A percentile compares a stretch with the other conserved stretches of the same genome.
Evolutionary conservation across 1,140 invertebrate genomes (phyloP).

Genomic region (Saccostrea echinata): DNA sequence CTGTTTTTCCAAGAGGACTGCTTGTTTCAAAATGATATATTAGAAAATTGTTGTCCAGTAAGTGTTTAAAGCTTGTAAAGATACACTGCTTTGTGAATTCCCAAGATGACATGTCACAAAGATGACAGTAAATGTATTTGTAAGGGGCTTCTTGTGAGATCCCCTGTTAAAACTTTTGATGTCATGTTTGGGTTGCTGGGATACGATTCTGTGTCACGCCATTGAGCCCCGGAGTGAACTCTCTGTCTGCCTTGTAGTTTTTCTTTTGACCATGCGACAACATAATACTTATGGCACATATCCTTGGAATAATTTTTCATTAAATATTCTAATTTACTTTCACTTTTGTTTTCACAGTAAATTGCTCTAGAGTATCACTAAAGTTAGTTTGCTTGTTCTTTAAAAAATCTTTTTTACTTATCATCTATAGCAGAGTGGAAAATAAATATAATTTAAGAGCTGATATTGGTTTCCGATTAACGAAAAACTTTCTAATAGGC

Average conservation of each 20-base stretch:
- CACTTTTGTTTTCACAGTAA: not conserved
- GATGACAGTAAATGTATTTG: conserved; percentile 17
- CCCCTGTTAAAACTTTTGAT: conserved; percentile 4
- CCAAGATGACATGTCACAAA: conserved; percentile 27
- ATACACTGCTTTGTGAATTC: conserved; percentile 20
- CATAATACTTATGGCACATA: not conserved
- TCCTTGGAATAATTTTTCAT: too few species aligned
- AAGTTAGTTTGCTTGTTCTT: conserved; percentile 22
- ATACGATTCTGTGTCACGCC: not conserved
- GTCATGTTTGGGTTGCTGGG: conserved; percentile 16
- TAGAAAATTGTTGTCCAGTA: not conserved
- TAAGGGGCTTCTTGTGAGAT: conserved; percentile 5
- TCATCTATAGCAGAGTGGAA: not conserved
- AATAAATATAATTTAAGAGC: conserved; percentile 8
- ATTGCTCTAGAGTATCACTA: not conserved
- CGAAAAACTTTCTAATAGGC: not conserved
- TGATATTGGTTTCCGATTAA: not conserved
- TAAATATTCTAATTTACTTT: not conserved
- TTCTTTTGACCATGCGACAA: not conserved
- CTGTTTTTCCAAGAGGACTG: not conserved
- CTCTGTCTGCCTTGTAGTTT: not conserved
- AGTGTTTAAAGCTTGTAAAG: not conserved
- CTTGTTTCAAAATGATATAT: not conserved
- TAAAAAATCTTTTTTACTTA: not conserved
- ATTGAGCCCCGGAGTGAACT: not conserved